Evolutionary conservation across 2,113 vertebrate species (phyloP).

Genomic region (Spheniscus mendiculus): DNA sequence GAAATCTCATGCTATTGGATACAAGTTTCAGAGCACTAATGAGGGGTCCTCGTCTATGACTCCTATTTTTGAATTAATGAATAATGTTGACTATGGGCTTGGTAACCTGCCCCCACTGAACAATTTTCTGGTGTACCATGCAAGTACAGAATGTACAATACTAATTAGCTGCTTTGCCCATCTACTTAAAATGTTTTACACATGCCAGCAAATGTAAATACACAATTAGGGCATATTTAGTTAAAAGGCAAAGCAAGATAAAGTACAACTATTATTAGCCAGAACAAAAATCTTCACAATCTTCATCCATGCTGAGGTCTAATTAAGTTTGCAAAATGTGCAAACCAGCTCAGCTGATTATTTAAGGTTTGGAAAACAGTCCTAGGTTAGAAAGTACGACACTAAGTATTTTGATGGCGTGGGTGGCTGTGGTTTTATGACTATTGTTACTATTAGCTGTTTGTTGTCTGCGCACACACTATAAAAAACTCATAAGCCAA

Average conservation of each 20-base stretch:
- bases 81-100: not conserved
- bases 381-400: not conserved
- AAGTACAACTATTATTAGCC: slow-evolving; percentile 41
- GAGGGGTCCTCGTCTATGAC: not conserved
- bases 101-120: not conserved
- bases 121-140: not conserved
- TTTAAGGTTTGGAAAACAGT: not conserved
- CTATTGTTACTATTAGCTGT: not conserved
- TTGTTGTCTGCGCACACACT: not conserved
- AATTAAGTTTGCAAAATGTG: slow-evolving; percentile 31
- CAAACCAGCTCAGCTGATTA: not conserved
- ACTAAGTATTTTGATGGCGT: not conserved
- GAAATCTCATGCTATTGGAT: not conserved
- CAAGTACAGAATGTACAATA: slow-evolving; percentile 42
- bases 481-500: not conserved
- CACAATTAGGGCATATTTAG: slow-evolving; percentile 32
- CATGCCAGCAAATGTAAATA: slow-evolving; percentile 46
- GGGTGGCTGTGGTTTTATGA: not conserved
- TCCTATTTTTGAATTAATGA: not conserved
- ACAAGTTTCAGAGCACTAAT: not conserved
- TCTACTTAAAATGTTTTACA: slow-evolving; percentile 10
- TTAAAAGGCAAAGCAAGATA: slow-evolving; percentile 37
- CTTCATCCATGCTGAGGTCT: not conserved
- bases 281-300: slow-evolving; percentile 17
- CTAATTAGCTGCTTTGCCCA: slow-evolving; percentile 43